Evolutionary conservation across 2,797 vertebrate species (phyloP).

Genomic region (Gymnothorax reevesii): DNA sequence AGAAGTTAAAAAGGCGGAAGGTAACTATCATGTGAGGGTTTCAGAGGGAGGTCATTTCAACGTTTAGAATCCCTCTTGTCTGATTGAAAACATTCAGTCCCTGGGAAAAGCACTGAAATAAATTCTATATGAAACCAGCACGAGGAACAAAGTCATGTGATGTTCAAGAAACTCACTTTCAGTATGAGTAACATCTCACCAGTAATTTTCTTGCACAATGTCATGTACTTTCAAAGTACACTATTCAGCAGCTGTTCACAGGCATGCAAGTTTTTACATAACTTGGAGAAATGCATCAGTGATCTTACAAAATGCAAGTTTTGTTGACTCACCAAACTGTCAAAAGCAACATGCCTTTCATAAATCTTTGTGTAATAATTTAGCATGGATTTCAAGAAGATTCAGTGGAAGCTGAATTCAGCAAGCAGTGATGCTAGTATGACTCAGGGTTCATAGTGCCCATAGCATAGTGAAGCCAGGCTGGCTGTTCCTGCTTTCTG

Average conservation of each 20-base stretch:
- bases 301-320: background rate
- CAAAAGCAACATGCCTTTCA: background rate
- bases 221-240: background rate
- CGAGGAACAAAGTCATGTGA: conserved; percentile 9
- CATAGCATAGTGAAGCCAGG: background rate
- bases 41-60: background rate
- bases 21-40: background rate
- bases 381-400: background rate
- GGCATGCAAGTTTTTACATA: background rate
- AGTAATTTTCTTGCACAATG: background rate
- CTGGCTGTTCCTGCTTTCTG: background rate
- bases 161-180: background rate
- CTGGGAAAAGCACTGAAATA: background rate
- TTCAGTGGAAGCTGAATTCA: background rate
- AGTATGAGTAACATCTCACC: background rate
- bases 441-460: background rate
- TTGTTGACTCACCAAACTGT: background rate
- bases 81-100: background rate
- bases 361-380: background rate
- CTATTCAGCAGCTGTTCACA: background rate
- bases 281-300: background rate
- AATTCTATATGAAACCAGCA: background rate
- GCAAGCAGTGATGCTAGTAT: background rate
- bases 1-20: conserved; percentile 6
- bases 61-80: background rate